Conservation (phyloP, 1,140 invertebrate species). For the Leptopilina boulardi region DNA sequence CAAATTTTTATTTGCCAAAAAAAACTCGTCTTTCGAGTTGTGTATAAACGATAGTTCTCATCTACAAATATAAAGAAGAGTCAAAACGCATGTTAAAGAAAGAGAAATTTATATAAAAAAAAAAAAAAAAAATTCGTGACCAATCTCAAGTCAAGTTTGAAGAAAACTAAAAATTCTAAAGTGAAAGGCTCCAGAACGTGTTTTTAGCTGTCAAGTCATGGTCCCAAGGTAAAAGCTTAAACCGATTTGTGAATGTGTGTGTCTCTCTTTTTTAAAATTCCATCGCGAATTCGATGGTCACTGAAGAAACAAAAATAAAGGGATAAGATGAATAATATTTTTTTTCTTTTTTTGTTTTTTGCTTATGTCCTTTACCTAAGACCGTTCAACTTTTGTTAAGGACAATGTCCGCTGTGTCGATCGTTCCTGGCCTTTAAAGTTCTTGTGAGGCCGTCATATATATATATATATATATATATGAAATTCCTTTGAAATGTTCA, state of each 20-base stretch:
- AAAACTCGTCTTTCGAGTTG: too few relatives aligned
- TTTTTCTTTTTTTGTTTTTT: background rate
- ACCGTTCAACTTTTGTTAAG: constrained; percentile 52
- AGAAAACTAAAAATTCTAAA: constrained; percentile 30
- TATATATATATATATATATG: too few relatives aligned
- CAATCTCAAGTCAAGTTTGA: constrained; percentile 1
- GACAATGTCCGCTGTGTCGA: constrained; percentile 53
- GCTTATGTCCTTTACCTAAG: constrained; percentile 9
- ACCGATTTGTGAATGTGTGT: background rate
- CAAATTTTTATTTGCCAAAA: too few relatives aligned
- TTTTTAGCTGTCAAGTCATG: constrained; percentile 28
- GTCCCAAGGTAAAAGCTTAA: constrained; percentile 21
- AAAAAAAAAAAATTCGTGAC: background rate
- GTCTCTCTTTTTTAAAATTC: constrained; percentile 20
- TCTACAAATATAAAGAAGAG: too few relatives aligned
- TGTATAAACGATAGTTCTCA: too few relatives aligned
- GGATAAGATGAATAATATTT: background rate
- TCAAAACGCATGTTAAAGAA: too few relatives aligned
- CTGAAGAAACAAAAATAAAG: background rate
- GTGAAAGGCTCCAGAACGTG: constrained; percentile 4
- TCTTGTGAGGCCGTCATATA: constrained; percentile 40
- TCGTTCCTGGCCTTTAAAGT: constrained; percentile 53
- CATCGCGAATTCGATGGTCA: constrained; percentile 27
- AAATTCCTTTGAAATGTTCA: constrained; percentile 31
- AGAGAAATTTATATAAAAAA: background rate